Base-by-base conservation (phyloP, 2,797 vertebrate species). In the Basileuterus tristriatus region DNA sequence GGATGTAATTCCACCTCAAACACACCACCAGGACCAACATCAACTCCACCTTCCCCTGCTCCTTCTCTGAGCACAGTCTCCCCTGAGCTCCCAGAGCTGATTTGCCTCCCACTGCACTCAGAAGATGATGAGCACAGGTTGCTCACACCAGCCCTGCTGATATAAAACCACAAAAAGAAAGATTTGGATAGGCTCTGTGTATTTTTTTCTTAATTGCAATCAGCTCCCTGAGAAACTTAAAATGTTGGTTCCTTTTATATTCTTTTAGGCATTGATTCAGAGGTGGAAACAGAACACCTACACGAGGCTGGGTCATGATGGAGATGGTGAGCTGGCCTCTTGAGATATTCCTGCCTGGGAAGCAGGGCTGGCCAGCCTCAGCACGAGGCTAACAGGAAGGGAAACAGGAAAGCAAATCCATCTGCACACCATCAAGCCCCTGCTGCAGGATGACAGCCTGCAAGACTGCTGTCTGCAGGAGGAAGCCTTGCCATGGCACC, bases 351-450 rank as follows among this genome's bases (percentile, higher is more conserved):
- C 37, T 56, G 75, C 47, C 47, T 8, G 87, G 63, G 55, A 47
- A 79, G 59, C 67, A 70, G 67, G 11, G 5, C 70, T 10, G 10
- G 32, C 44, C 85, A 83, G 59, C 50, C 68, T 79, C 52, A 43
- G 43, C 13, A 3, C 0, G 1, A 74, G 55, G 69, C 64, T 8
- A 37, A 39, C 0, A 3, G 83, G 83, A 76, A 55, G 56, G 70
- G 68, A 92, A 91, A 60, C 69, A 68, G 65, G 87, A 89, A 89
- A 64, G 89, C 53, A 81, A 71, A 87, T 62, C 41, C 24, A 3
- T 60, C 93, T 96, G 93, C 80, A 83, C 53, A 75, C 65, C 65
- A 86, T 93, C 94, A 95, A 58, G 62, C 16, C 29, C 30, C 79
- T 1, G 4, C 85, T 69, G 69, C 13, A 16, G 68, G 85, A 93